A percentile compares a stretch with the other conserved stretches of the same genome.
Evolutionary conservation across 1,140 invertebrate genomes (phyloP).

Genomic region (Drosophila sulfurigaster): DNA sequence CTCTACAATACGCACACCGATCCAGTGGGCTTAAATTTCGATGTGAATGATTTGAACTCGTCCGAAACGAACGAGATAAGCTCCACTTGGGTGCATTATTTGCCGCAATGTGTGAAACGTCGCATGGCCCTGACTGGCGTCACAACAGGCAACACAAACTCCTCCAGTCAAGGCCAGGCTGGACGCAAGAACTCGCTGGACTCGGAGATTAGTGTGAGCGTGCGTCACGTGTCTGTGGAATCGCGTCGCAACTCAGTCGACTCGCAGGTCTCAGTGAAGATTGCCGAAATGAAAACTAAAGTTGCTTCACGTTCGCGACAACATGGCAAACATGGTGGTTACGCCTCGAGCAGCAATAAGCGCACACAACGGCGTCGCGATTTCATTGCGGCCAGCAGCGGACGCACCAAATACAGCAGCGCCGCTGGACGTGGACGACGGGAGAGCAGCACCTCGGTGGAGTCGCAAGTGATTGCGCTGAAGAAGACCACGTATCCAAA

Average conservation of each 20-base stretch:
- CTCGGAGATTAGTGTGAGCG: constrained; percentile 92
- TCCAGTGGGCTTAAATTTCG: constrained; percentile 95
- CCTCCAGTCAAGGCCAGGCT: constrained; percentile 86
- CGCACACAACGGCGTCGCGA: constrained; percentile 83
- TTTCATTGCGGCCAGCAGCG: constrained; percentile 85
- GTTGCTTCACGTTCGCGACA: constrained; percentile 86
- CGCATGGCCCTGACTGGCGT: constrained; percentile 91
- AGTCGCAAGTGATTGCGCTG: constrained; percentile 88
- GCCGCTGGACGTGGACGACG: constrained; percentile 85
- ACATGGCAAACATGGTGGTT: constrained; percentile 79
- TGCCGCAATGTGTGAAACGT: constrained; percentile 93
- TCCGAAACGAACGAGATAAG: constrained; percentile 90
- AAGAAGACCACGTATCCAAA: constrained; percentile 82
- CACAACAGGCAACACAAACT: constrained; percentile 86
- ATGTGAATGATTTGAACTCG: constrained; percentile 89
- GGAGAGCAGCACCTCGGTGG: constrained; percentile 91
- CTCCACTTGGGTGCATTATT: constrained; percentile 94
- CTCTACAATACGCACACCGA: constrained; percentile 94
- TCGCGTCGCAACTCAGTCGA: constrained; percentile 93
- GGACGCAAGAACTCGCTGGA: constrained; percentile 88
- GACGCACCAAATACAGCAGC: constrained; percentile 79
- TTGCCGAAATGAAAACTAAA: constrained; percentile 92
- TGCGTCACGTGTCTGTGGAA: constrained; percentile 92
- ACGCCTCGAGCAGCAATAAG: constrained; percentile 78
- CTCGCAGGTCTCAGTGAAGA: constrained; percentile 92